Evolutionary conservation across 2,113 vertebrate species (phyloP).

Genomic region (Odocoileus hemionus): DNA sequence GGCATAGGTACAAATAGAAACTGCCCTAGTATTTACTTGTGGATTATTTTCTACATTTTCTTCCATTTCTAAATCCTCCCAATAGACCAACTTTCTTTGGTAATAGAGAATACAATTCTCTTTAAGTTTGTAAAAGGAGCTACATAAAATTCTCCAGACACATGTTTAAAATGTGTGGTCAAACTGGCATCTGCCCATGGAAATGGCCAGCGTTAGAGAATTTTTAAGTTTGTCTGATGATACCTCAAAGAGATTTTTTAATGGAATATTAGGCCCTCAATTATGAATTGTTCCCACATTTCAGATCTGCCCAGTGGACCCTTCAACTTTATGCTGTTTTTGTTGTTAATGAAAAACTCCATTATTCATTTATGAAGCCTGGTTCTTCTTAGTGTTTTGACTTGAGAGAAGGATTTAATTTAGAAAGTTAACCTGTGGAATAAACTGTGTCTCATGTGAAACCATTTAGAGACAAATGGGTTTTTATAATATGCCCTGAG

Average conservation of each 20-base stretch:
- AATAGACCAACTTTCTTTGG: slow-evolving; percentile 57
- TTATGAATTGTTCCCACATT: slow-evolving; percentile 70
- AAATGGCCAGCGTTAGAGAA: slow-evolving; percentile 49
- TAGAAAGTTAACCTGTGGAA: slow-evolving; percentile 40
- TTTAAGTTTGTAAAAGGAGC: slow-evolving; percentile 63
- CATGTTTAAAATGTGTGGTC: slow-evolving; percentile 67
- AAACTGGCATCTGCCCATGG: slow-evolving; percentile 64
- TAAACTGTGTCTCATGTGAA: not conserved
- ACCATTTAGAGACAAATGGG: not conserved
- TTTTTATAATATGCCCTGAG: not conserved
- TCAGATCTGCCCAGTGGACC: slow-evolving; percentile 38
- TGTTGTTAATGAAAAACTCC: slow-evolving; percentile 35
- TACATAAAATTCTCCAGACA: slow-evolving; percentile 59
- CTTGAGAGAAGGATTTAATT: slow-evolving; percentile 44
- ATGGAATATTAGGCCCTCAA: slow-evolving; percentile 48
- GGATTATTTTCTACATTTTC: slow-evolving; percentile 51
- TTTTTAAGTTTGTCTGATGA: slow-evolving; percentile 64
- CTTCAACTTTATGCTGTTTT: slow-evolving; percentile 54
- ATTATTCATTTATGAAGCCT: slow-evolving; percentile 47
- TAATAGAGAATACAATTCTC: slow-evolving; percentile 61
- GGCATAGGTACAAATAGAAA: slow-evolving; percentile 5
- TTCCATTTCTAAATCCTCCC: slow-evolving; percentile 53
- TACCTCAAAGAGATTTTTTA: slow-evolving; percentile 61
- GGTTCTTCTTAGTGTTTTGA: slow-evolving; percentile 54
- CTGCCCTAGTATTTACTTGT: slow-evolving; percentile 21